phyloP scores from a whole-genome alignment of 92 coral and sea anemone genomes.

The Epizoanthus ramosus region DNA sequence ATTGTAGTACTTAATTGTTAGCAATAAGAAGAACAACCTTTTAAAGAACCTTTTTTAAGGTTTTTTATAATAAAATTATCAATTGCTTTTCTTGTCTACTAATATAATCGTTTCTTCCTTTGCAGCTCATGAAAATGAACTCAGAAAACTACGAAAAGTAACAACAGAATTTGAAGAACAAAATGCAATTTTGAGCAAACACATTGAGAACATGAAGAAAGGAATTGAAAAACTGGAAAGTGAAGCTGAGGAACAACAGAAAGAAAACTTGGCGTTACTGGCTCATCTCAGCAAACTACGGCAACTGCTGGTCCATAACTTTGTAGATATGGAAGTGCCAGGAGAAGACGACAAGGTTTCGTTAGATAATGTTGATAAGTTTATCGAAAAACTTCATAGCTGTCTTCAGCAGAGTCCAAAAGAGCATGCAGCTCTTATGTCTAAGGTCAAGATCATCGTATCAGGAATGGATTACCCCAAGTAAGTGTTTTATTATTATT shows the following conservation, averaged over 20 bases:
- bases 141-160: slow-evolving; percentile 92
- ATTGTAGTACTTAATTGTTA: neutral
- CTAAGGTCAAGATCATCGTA: slow-evolving; percentile 77
- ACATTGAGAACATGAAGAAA: slow-evolving; percentile 98
- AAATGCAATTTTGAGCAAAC: slow-evolving; percentile 97
- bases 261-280: slow-evolving; percentile 76
- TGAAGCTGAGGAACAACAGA: slow-evolving; percentile 86
- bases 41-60: neutral
- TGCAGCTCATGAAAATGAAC: slow-evolving; percentile 94
- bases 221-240: slow-evolving; percentile 97
- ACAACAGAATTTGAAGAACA: slow-evolving; percentile 99
- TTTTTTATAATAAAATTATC: too few species aligned
- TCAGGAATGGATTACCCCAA: slow-evolving; percentile 83
- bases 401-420: slow-evolving; percentile 83
- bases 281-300: slow-evolving; percentile 82
- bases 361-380: slow-evolving; percentile 79
- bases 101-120: slow-evolving; percentile 1
- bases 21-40: neutral
- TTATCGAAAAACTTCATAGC: slow-evolving; percentile 83
- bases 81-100: neutral
- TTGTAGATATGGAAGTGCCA: slow-evolving; percentile 75
- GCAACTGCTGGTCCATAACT: slow-evolving; percentile 77
- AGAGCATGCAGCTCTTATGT: slow-evolving; percentile 74
- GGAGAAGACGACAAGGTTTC: slow-evolving; percentile 71
- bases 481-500: slow-evolving; percentile 53